These are phyloP conservation scores for Sardinella longiceps DNA, from an alignment of 2,797 vertebrate genomes.

Conservation along the genomic window DNA sequence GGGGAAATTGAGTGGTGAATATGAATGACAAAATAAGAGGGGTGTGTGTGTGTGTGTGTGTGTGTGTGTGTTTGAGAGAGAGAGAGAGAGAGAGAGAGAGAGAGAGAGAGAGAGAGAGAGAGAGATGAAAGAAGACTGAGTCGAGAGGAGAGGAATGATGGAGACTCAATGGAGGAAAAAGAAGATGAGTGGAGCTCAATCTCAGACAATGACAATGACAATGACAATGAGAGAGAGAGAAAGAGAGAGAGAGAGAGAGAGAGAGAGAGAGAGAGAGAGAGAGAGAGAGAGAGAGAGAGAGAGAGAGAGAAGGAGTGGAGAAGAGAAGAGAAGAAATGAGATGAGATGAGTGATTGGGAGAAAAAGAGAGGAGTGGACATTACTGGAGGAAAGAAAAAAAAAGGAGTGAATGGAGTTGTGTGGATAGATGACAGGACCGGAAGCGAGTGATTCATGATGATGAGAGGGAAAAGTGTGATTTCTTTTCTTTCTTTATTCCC, in stretches of 20 bases:
- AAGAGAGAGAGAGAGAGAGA: neutral
- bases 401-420: constrained; percentile 30
- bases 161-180: too few species aligned
- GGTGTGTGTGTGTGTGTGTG: too few species aligned
- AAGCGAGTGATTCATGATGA: neutral
- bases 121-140: neutral
- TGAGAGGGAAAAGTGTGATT: neutral
- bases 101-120: neutral
- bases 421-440: neutral
- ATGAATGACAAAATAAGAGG: too few species aligned
- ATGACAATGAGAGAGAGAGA: neutral
- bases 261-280: neutral
- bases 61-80: too few species aligned
- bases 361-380: neutral
- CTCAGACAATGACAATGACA: too few species aligned
- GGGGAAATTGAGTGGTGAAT: too few species aligned
- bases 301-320: neutral
- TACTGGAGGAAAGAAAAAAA: constrained; percentile 4
- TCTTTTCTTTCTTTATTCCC: neutral
- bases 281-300: neutral
- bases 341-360: neutral
- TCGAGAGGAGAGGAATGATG: too few species aligned
- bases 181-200: too few species aligned
- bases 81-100: neutral
- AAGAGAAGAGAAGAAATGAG: too few species aligned